A percentile compares a stretch with the other conserved stretches of the same genome.
These are phyloP conservation scores for Alca torda DNA, from an alignment of 2,797 vertebrate species.

Conservation along the genomic window DNA sequence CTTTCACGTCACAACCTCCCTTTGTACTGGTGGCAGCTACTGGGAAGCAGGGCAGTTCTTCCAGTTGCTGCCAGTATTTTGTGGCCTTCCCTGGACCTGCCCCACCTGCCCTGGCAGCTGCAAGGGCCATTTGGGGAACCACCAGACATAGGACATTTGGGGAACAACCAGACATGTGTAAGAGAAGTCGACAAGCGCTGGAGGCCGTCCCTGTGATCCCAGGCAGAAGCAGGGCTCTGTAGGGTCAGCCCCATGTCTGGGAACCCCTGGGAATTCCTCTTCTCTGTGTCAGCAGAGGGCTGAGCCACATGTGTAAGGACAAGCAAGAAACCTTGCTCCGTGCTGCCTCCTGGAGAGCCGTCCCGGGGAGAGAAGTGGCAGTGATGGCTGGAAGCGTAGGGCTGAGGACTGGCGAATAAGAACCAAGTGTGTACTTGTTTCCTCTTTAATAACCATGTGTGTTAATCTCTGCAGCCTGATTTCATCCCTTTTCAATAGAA, in stretches of 20 bases:
- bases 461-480: neutral
- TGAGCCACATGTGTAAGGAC: neutral
- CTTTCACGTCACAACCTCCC: neutral
- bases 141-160: neutral
- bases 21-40: neutral
- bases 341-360: neutral
- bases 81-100: neutral
- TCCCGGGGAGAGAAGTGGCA: neutral
- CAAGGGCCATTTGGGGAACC: neutral
- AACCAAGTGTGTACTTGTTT: neutral
- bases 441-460: neutral
- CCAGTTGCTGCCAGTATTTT: neutral
- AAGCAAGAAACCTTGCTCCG: neutral
- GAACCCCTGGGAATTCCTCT: neutral
- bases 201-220: neutral
- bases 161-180: neutral
- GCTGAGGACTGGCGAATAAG: neutral
- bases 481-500: neutral
- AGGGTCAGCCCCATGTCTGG: neutral
- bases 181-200: neutral
- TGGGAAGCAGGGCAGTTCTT: neutral
- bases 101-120: neutral
- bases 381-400: fast-evolving
- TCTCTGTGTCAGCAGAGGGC: neutral
- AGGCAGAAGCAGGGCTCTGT: neutral